Conservation (phyloP, 2,113 vertebrate species). For the Empidonax traillii region DNA sequence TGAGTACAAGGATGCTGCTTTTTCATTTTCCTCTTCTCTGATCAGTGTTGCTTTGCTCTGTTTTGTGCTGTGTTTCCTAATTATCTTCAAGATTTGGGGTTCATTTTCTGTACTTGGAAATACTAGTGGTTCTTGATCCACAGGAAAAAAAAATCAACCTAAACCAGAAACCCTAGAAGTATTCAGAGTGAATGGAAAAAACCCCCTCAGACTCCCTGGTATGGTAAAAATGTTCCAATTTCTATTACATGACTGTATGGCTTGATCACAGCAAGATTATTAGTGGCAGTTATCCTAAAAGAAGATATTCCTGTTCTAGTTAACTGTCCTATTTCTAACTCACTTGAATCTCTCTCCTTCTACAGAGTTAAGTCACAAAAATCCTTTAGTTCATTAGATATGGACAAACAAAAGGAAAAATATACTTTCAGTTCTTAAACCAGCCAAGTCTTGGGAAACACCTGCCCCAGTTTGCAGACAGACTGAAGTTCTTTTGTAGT, state of each 20-base stretch:
- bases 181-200: neutral
- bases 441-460: neutral
- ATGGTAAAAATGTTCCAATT: neutral
- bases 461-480: neutral
- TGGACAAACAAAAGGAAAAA: constrained; percentile 11
- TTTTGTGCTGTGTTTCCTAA: neutral
- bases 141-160: neutral
- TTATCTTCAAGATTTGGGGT: neutral
- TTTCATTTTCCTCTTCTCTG: neutral
- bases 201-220: neutral
- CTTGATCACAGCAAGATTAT: neutral
- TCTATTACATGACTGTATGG: neutral
- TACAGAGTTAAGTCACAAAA: neutral
- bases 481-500: neutral
- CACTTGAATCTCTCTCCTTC: neutral
- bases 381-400: neutral
- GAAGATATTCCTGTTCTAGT: neutral
- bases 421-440: neutral
- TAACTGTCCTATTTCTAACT: neutral
- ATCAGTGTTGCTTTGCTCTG: neutral
- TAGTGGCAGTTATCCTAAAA: neutral
- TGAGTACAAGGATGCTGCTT: neutral
- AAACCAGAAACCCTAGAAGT: neutral
- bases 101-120: neutral
- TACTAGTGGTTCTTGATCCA: neutral